Percentiles rank a stretch among this genome's conserved stretches.
Evolutionary conservation across 1,140 invertebrate genomes (phyloP).

Genomic region (Medauroidea extradentata): DNA sequence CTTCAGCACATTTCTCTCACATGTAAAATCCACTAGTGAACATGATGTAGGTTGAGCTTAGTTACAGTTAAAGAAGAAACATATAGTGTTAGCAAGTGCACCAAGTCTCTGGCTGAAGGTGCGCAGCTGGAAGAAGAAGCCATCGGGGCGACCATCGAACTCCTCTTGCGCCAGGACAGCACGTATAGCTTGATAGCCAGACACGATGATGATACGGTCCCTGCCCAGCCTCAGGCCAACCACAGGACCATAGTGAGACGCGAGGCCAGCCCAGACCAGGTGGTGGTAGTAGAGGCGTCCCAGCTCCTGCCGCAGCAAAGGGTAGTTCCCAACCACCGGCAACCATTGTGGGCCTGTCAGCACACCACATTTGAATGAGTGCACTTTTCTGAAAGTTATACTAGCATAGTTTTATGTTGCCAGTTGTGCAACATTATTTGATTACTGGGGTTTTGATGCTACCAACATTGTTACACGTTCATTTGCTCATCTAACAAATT

Average conservation of each 20-base stretch:
- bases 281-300: constrained; percentile 37
- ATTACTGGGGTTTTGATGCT: neutral
- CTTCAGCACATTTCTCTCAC: no score
- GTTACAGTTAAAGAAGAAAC: no score
- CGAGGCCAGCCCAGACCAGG: constrained; percentile 28
- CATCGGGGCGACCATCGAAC: constrained; percentile 68
- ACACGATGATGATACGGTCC: constrained; percentile 57
- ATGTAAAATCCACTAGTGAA: no score
- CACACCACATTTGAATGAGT: neutral
- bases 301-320: constrained; percentile 28
- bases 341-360: constrained; percentile 45
- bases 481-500: no score
- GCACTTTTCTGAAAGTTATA: no score
- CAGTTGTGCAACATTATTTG: neutral
- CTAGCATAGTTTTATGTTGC: neutral
- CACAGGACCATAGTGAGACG: constrained; percentile 53
- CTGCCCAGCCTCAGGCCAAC: constrained; percentile 61
- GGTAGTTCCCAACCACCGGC: constrained; percentile 44
- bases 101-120: constrained; percentile 62
- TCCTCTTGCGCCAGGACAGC: constrained; percentile 58
- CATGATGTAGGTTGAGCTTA: no score
- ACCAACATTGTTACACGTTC: no score
- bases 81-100: no score
- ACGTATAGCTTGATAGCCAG: constrained; percentile 51
- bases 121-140: constrained; percentile 62